These are phyloP conservation scores for Xanthia togata DNA, from an alignment of 2,888 invertebrate species.

Conservation along the genomic window DNA sequence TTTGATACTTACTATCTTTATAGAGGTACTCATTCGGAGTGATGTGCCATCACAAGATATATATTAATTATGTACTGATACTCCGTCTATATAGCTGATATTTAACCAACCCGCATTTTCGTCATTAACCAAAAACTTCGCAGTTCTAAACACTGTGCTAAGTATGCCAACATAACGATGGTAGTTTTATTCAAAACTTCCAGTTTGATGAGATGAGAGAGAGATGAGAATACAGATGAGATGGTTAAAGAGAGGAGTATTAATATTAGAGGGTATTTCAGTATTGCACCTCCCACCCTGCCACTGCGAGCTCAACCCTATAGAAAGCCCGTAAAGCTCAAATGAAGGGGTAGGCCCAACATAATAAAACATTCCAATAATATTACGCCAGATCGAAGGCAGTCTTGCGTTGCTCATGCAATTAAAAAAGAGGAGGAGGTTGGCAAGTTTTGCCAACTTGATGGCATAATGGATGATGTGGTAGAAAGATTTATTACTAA, in stretches of 20 bases:
- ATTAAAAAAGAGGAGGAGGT: not conserved
- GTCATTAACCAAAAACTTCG: not conserved
- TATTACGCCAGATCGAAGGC: not conserved
- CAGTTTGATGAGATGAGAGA: too few species aligned
- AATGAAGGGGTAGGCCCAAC: not conserved
- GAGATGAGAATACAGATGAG: not conserved
- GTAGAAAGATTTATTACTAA: not conserved
- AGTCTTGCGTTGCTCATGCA: not conserved
- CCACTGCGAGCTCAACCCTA: not conserved
- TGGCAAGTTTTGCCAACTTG: not conserved
- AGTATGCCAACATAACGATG: not conserved
- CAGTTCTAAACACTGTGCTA: not conserved
- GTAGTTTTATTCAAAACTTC: not conserved
- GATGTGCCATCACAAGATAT: not conserved
- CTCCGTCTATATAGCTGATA: not conserved
- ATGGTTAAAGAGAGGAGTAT: not conserved
- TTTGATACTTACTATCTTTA: not conserved
- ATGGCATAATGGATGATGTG: not conserved
- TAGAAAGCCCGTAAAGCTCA: not conserved
- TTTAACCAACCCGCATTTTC: not conserved
- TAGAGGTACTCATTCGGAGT: not conserved
- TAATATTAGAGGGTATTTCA: too few species aligned
- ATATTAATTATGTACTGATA: not conserved
- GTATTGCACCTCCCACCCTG: not conserved
- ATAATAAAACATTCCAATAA: not conserved